Evolutionary conservation across 2,888 invertebrate species (phyloP).

Genomic region (Pammene fasciana): DNA sequence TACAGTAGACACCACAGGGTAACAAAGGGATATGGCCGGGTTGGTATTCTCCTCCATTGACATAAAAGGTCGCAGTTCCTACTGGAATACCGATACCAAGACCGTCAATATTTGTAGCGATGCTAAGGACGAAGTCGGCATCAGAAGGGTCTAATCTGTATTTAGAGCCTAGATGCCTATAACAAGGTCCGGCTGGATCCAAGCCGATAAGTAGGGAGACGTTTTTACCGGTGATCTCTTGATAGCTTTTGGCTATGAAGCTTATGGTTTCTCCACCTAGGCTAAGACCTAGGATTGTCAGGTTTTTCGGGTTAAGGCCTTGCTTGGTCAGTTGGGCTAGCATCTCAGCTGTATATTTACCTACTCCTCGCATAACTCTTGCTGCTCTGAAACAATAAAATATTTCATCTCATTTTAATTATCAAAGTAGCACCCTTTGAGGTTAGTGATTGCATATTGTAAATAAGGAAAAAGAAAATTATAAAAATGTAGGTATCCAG

Average conservation of each 20-base stretch:
- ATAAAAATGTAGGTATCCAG: too few relatives aligned
- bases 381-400: constrained; percentile 11
- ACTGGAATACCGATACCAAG: constrained; percentile 47
- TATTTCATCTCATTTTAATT: too few relatives aligned
- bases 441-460: too few relatives aligned
- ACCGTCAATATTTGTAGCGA: constrained; percentile 48
- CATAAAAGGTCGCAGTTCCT: constrained; percentile 52
- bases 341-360: constrained; percentile 53
- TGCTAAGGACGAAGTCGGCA: constrained; percentile 47
- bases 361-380: constrained; percentile 45
- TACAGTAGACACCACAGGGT: constrained; percentile 57
- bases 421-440: not conserved
- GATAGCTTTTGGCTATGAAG: constrained; percentile 49
- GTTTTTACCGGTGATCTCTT: constrained; percentile 45
- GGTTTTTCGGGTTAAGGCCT: constrained; percentile 46
- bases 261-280: constrained; percentile 49
- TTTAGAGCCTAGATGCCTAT: constrained; percentile 45
- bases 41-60: constrained; percentile 60
- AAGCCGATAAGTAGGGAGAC: constrained; percentile 45
- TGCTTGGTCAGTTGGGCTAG: constrained; percentile 47
- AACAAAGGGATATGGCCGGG: constrained; percentile 55
- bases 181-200: constrained; percentile 52
- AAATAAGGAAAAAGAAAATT: too few relatives aligned
- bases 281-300: constrained; percentile 48
- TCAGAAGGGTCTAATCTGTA: constrained; percentile 47